Evolutionary conservation across 1,140 invertebrate genomes (phyloP), one percentile per base, ranked within the genome.

Genomic region (Meteorus sp.): DNA sequence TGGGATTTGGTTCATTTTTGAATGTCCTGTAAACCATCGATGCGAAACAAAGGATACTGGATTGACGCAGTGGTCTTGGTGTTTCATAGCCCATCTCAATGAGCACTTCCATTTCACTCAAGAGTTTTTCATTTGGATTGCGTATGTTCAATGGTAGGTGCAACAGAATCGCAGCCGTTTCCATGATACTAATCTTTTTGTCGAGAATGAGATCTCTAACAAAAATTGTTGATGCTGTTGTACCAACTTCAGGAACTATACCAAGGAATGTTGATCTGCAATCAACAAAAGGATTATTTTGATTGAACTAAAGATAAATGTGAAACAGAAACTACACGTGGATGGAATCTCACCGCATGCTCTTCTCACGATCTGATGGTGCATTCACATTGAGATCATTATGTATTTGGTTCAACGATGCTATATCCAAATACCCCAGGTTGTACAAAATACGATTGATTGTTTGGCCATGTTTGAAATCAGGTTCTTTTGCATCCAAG

Each of bases 201-300:
- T 70, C 62, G 8, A 55, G 62, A 15, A 81, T 66, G 1, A 80
- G 22, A 25, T 78, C 67, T 39, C 68, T 61, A 8, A 73, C 73
- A 47, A 81, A 78, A 3, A 70, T 44, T 23, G 66, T 70, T 0
- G 73, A 66, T 5, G 71, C 73, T 8, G 63, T 44, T 1, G 79
- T 81, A n/a, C 81, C 81, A 13, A 78, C 68, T 11, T 76, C 58
- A 2, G 80, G 76, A 7, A 82, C 15, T 20, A 80, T 68, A 60
- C 69, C 57, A 3, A 80, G 56, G 45, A 80, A 82, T 3, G 81
- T 64, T 13, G 75, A 69, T 35, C 73, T 75, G 23, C n/a, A 19
- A 48, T 35, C 11, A 63, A 58, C 41, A 41, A 61, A 50, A n/a
- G 13, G 6, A 56, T 43, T 41, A 7, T n/a, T n/a, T n/a, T n/a